These are phyloP conservation scores for Guaruba guarouba DNA, from an alignment of 2,113 vertebrate species.

Conservation along the genomic window DNA sequence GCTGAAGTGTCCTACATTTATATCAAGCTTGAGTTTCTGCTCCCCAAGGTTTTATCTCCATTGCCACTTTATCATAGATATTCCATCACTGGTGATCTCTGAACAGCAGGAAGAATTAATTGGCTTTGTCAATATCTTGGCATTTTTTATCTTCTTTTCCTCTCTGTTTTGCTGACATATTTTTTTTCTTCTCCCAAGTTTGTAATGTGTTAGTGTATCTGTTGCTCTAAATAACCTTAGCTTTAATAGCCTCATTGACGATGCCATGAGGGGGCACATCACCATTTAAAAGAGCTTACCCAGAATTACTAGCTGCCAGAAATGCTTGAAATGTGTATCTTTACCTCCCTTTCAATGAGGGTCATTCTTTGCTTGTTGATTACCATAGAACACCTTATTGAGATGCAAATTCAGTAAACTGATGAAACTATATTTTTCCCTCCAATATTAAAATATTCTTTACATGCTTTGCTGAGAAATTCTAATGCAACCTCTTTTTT, in stretches of 20 bases:
- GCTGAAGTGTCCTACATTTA: background rate
- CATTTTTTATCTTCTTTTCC: background rate
- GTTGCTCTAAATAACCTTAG: slow-evolving; percentile 13
- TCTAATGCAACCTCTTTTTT: background rate
- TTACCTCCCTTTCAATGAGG: background rate
- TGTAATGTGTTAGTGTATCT: background rate
- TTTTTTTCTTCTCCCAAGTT: background rate
- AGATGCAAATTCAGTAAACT: background rate
- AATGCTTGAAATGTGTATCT: background rate
- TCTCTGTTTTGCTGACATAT: background rate
- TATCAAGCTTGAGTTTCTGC: background rate
- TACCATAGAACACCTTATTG: background rate
- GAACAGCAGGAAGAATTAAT: background rate
- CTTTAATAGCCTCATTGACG: slow-evolving; percentile 38
- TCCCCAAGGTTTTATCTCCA: slow-evolving; percentile 21
- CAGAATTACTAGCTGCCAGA: background rate
- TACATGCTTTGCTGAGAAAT: background rate
- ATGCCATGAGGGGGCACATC: slow-evolving; percentile 42
- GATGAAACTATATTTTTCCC: background rate
- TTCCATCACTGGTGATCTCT: background rate
- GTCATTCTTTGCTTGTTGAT: slow-evolving; percentile 29
- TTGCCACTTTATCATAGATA: background rate
- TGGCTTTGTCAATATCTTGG: slow-evolving; percentile 1
- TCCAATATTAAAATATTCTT: background rate
- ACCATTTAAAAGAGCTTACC: slow-evolving; percentile 22